Conservation (phyloP, 2,797 vertebrate species). For the Peromyscus attwateri region DNA sequence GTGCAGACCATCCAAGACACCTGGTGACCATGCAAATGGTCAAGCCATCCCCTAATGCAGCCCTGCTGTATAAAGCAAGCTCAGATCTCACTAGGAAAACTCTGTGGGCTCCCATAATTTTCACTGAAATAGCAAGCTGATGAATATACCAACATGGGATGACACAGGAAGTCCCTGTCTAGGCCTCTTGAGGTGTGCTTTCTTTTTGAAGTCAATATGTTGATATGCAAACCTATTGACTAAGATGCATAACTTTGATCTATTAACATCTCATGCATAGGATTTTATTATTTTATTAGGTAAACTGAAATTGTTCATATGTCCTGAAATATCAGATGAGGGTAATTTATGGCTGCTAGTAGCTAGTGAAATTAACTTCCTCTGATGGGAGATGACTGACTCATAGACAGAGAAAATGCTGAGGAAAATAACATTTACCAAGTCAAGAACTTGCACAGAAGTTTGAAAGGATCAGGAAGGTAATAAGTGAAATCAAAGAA, state of each 20-base stretch:
- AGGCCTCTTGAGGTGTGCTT: not conserved
- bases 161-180: not conserved
- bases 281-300: not conserved
- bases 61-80: too few relatives aligned
- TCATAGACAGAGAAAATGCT: not conserved
- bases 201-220: not conserved
- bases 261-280: not conserved
- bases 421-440: not conserved
- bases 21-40: too few relatives aligned
- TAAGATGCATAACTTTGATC: not conserved
- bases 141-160: not conserved
- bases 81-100: too few relatives aligned
- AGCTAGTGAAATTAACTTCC: not conserved
- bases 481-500: not conserved
- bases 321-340: not conserved
- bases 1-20: too few relatives aligned
- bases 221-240: not conserved
- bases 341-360: not conserved
- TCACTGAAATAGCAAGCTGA: not conserved
- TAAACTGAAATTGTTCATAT: not conserved
- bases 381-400: not conserved
- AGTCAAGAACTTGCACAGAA: not conserved
- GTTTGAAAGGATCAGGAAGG: not conserved
- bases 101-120: too few relatives aligned
- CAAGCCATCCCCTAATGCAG: too few relatives aligned